Base-by-base conservation (phyloP, 2,888 invertebrate species). In the Drosophila leonis region DNA sequence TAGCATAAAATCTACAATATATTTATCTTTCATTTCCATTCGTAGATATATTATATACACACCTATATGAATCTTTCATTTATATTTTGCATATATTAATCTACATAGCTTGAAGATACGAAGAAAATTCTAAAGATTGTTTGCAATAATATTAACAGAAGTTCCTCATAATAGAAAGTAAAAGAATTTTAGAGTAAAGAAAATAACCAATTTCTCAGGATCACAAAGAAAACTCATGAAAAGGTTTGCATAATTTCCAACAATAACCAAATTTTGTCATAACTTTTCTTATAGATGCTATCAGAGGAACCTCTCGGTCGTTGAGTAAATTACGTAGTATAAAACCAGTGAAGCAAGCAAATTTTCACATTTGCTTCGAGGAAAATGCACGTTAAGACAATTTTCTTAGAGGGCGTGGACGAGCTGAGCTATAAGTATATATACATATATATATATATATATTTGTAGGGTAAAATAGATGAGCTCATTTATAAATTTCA, bases 301-400 rank as follows among this genome's bases (percentile, higher is more conserved):
- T 78, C 77, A 51, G 59, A 27, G 29, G 27, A 4, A 48, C 27
- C 24, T 51, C 48, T 44, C 55, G 33, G 62, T 51, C 46, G 48
- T 51, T 63, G 60, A 60, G 59, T 61, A 83, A 83, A 87, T 83
- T 76, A 81, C 65, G 81, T 67, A 56, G 60, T 54, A 51, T 29
- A 62, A 82, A 87, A 60, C 65, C 86, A 82, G 82, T 82, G 79
- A 87, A 84, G 75, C 86, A 83, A 61, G 60, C 74, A 74, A 77
- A 79, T 83, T 86, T 83, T 82, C 42, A 70, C 42, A 68, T 77
- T 72, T 65, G 55, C 68, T 52, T 42, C 10, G 54, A 46, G 87
- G 88, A 86, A 88, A 88, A 84, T 77, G 74, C 84, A 86, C 87
- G 62, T 52, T 39, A 80, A 88, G 88, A 84, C 56, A 72, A 66